Percentiles rank a stretch among this genome's conserved stretches.
phyloP scores from a whole-genome alignment of 2,797 vertebrate genomes.

The Artibeus jamaicensis region DNA sequence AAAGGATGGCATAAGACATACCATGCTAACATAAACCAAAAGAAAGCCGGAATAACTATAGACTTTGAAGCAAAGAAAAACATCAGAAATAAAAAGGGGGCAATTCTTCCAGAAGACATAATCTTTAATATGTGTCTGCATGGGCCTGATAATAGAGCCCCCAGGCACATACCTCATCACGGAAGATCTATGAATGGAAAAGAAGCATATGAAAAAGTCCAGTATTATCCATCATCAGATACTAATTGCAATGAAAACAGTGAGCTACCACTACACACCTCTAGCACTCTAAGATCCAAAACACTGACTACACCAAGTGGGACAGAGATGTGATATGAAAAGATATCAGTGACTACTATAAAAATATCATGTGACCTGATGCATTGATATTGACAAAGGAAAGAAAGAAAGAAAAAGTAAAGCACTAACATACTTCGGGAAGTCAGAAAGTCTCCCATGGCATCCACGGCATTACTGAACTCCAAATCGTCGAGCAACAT shows the following conservation, averaged over 20 bases:
- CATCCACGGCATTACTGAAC: neutral
- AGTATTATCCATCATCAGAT: neutral
- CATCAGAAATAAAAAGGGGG: neutral
- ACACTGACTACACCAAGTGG: neutral
- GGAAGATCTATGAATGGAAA: neutral
- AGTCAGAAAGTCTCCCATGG: neutral
- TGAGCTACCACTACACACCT: neutral
- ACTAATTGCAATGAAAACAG: neutral
- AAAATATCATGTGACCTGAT: neutral
- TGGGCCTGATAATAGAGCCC: neutral
- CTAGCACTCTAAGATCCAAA: neutral
- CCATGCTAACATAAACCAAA: neutral
- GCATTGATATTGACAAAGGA: neutral
- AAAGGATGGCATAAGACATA: neutral
- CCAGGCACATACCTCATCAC: neutral
- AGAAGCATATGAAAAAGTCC: neutral
- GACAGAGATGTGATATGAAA: neutral
- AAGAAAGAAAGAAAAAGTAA: neutral
- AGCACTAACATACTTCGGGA: neutral
- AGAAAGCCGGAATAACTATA: neutral
- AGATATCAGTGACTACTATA: neutral
- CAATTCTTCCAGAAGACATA: neutral
- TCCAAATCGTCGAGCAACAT: neutral
- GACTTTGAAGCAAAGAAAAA: neutral
- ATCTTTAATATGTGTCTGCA: no score